Evolutionary conservation across 1,140 invertebrate species (phyloP).

Genomic region (Brachionus paranguensis): DNA sequence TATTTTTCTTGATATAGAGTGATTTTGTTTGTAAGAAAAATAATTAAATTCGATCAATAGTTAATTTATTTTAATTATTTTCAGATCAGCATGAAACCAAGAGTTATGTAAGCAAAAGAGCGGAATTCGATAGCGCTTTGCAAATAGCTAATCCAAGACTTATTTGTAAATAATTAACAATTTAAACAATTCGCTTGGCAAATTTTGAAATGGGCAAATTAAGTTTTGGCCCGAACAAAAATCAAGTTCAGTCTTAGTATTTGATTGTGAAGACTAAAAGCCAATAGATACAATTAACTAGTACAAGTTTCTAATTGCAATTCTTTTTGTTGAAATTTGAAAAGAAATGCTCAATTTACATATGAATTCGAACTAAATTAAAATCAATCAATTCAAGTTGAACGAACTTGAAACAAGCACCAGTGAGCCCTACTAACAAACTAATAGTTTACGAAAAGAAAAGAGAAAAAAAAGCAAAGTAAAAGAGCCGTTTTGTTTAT

Average conservation of each 20-base stretch:
- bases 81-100: background rate
- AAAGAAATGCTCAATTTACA: background rate
- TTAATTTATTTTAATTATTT: conserved; percentile 5
- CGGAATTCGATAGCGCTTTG: background rate
- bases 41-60: background rate
- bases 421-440: background rate
- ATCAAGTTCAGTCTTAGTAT: background rate
- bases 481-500: background rate
- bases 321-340: background rate
- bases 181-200: background rate
- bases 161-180: background rate
- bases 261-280: background rate
- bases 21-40: background rate
- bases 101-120: background rate
- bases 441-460: background rate
- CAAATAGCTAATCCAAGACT: background rate
- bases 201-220: background rate
- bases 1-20: background rate
- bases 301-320: background rate
- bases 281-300: background rate
- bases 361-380: background rate
- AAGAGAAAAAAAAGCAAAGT: background rate
- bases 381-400: background rate
- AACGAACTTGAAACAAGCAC: background rate
- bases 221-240: background rate